phyloP scores from a whole-genome alignment of 2,113 vertebrate species.

The Gobius niger region DNA sequence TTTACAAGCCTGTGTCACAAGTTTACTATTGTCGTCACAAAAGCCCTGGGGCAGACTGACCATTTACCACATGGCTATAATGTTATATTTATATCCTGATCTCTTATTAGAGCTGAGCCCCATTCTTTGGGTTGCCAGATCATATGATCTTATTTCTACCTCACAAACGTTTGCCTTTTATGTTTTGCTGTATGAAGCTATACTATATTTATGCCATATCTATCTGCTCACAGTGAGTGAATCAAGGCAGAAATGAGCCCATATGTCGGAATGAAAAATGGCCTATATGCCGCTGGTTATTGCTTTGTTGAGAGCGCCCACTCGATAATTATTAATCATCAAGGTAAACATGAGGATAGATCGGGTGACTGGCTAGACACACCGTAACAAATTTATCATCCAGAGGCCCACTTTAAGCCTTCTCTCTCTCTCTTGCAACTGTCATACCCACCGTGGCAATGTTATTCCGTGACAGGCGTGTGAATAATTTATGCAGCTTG shows the following conservation, averaged over 20 bases:
- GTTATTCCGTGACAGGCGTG: conserved; percentile 33
- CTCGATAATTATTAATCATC: conserved; percentile 54
- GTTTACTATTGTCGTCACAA: too few relatives aligned
- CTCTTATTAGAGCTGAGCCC: too few relatives aligned
- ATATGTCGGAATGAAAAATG: conserved; percentile 40
- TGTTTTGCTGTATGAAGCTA: too few relatives aligned
- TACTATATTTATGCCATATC: conserved; percentile 38
- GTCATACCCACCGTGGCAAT: conserved; percentile 36
- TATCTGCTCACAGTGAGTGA: conserved; percentile 26
- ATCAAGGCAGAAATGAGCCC: conserved; percentile 17
- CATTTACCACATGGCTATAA: too few relatives aligned
- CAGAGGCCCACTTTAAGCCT: conserved; percentile 18
- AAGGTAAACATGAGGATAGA: conserved; percentile 49
- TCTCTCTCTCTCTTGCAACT: conserved; percentile 19
- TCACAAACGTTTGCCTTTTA: too few relatives aligned
- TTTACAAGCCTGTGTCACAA: too few relatives aligned
- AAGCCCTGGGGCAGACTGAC: too few relatives aligned
- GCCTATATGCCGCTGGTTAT: conserved; percentile 22
- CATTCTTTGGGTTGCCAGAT: too few relatives aligned
- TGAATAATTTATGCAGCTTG: conserved; percentile 46
- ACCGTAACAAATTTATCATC: conserved; percentile 39
- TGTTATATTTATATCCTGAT: too few relatives aligned
- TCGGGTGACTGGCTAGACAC: conserved; percentile 39
- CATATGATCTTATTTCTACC: too few relatives aligned
- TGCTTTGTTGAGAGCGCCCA: conserved; percentile 43